Evolutionary conservation across 1,140 invertebrate species (phyloP), one percentile per base, ranked within the genome.

Genomic region (Psilanteris sp.): DNA sequence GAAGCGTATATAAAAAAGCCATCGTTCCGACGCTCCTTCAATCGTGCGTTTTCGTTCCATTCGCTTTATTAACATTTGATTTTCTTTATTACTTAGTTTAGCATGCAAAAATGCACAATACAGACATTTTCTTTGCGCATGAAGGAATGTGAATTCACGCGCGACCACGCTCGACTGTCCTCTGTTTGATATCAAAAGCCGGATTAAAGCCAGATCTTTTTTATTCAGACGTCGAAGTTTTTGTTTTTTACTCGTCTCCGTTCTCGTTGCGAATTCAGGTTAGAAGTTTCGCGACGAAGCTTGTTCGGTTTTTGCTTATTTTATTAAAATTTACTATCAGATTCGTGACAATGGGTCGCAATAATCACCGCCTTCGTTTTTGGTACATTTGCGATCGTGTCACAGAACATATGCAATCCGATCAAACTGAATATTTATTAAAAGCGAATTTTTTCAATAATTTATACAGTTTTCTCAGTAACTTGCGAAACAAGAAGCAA

Each of bases 21-120:
- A 10, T 4, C 22, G 44, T 64, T 36, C 44, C 32, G 59, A 64
- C 57, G 26, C 15, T 31, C 22, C 37, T 20, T 67, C 61, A 74
- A 48, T 62, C 62, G 22, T 37, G 3, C 37, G 18, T 67, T 59
- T 67, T 67, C 55, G 24, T 55, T 15, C 48, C 62, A 59, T 62
- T 75, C 55, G 14, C 52, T 72, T 72, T 72, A 72, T 73, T 66
- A 59, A 66, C 61, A 54, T 67, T 74, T 74, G 54, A 66, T 57
- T 32, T 44, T 50, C 50, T 64, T 74, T 59, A 59, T 66, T 54
- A 52, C 57, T 57, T 55, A 72, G 61, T 66, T 74, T 66, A 66
- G 54, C 61, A 67, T 66, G 36, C 50, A 59, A 52, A 70, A 73
- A 64, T 73, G 61, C 37, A 66, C 70, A 66, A 66, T 74, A 37